Evolutionary conservation across 2,888 invertebrate genomes (phyloP), one percentile per base, ranked within the genome.

Genomic region (Drosophila phalerata): DNA sequence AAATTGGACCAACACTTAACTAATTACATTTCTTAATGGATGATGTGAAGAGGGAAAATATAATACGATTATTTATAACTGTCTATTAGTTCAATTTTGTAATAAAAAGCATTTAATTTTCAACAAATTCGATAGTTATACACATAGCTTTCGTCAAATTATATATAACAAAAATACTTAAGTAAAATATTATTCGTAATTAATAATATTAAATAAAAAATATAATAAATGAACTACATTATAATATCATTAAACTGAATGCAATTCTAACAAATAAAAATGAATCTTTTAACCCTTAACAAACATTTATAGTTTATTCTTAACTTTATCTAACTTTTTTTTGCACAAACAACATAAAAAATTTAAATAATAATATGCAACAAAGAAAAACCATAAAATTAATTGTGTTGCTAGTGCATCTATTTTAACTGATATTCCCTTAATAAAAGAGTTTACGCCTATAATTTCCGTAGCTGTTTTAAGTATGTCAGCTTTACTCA

Each of bases 401-500:
- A 19, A 52, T 43, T 63, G 49, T 19, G 32, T 65, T 55, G 49
- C 13, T 9, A 56, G 15, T 61, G 51, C 34, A 30, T 19, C 42
- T 45, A 15, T 37, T 9, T 40, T n/a, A 40, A 40, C 32, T 28
- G 37, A 30, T n/a, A 38, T 43, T 15, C n/a, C 48, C 38, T 9
- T 38, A 9, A n/a, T 19, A 13, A 42, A 42, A 11, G 40, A 19
- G 19, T 11, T 13, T 42, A 5, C 6, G 19, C 19, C 55, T 43
- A 48, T 66, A 2, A 17, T 43, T 19, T 37, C 22, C 13, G 47
- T 40, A 55, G 63, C 38, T 64, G 38, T 56, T 56, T 69, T 43
- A 61, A n/a, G 37, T 37, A 62, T 62, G 63, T 60, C 60, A 56
- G 67, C 79, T 68, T 25, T 68, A 68, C 68, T 64, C 74, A 63